Evolutionary conservation across 2,113 vertebrate genomes (phyloP), one percentile per base, ranked within the genome.

Genomic region (Mugil cephalus): DNA sequence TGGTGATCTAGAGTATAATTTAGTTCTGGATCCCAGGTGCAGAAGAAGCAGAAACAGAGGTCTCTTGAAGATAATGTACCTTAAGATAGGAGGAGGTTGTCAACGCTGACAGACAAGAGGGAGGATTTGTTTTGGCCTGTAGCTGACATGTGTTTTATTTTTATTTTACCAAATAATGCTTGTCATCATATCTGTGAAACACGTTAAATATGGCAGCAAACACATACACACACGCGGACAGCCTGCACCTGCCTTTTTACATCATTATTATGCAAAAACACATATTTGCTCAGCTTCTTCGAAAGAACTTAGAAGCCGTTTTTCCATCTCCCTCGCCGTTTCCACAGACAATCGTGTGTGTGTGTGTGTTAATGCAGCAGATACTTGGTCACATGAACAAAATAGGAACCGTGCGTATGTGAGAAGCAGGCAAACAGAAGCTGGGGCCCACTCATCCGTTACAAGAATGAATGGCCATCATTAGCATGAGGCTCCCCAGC

Each of bases 401-500:
- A 80, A 81, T 83, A 79, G 83, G 67, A 88, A 62, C 82, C 13
- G 35, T 80, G 78, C 62, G 58, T 86, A 68, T 79, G 79, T 76
- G 82, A 76, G 81, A 88, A 74, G 70, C 59, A 75, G 70, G 81
- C 73, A 81, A 79, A 83, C 79, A 81, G 85, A 91, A 77, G 86
- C 92, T 89, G 93, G 90, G 93, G 94, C 89, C 91, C 89, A 89
- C 86, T 78, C 76, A 89, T 84, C 89, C 90, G 94, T 91, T 94
- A 74, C 90, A 68, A 94, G 94, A 91, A 93, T 95, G 95, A 96
- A 97, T 96, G 95, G 91, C 94, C 94, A 91, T 96, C 95, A 96
- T 97, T 96, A 96, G 95, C 96, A 96, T 94, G 90, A 93, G 93
- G 94, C 96, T 94, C 95, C 95, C 94, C 92, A 68, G 89, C 87